Conservation (phyloP, 1,140 invertebrate species). For the Drosophila nigrodunni region DNA sequence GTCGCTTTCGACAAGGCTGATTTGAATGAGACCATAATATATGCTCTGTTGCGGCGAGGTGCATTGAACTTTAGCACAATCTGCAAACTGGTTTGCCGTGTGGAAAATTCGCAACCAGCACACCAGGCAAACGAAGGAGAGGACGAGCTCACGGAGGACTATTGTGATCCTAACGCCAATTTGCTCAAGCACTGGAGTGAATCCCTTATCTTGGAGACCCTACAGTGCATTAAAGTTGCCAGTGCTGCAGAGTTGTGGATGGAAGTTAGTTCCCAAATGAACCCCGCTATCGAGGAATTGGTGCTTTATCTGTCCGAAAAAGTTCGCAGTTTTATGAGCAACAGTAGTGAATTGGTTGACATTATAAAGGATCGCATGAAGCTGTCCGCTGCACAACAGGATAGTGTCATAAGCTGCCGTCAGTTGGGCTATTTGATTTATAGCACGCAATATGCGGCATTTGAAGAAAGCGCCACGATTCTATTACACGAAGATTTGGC, state of each 20-base stretch:
- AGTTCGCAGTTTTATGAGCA: constrained; percentile 59
- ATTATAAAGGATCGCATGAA: constrained; percentile 63
- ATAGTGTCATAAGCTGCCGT: constrained; percentile 53
- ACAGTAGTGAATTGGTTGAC: constrained; percentile 53
- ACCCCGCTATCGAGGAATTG: constrained; percentile 30
- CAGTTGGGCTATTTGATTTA: constrained; percentile 57
- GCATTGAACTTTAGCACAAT: constrained; percentile 64
- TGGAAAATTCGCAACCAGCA: constrained; percentile 29
- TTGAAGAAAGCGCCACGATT: constrained; percentile 72
- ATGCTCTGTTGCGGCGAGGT: constrained; percentile 44
- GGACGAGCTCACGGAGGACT: constrained; percentile 79
- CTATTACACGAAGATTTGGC: constrained; percentile 70
- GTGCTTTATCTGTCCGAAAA: constrained; percentile 62
- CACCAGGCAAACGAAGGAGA: constrained; percentile 54
- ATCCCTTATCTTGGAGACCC: constrained; percentile 50
- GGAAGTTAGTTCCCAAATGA: constrained; percentile 34
- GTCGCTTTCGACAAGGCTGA: constrained; percentile 42
- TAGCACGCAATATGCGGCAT: constrained; percentile 56
- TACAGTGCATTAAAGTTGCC: constrained; percentile 62
- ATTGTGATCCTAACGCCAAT: constrained; percentile 81
- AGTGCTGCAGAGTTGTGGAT: constrained; percentile 58
- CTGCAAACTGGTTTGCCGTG: constrained; percentile 61
- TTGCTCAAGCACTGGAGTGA: constrained; percentile 73
- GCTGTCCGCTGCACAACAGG: constrained; percentile 37
- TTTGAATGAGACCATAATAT: constrained; percentile 23